Evolutionary conservation across 2,113 vertebrate species (phyloP), one percentile per base, ranked within the genome.

Genomic region (Cyprinodon brontotheroides): DNA sequence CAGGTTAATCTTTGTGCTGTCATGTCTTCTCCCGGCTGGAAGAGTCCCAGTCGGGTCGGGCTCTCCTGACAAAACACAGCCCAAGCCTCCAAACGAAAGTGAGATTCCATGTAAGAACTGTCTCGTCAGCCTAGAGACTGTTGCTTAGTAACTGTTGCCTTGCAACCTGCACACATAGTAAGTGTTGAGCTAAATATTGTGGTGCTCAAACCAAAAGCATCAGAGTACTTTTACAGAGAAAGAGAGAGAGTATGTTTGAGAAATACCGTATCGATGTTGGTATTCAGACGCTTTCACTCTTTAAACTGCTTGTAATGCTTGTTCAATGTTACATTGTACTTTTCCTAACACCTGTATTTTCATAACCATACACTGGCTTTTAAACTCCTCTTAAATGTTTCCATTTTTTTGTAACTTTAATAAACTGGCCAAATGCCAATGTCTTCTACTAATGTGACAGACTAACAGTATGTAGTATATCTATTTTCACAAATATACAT

Each of bases 41-140:
- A 95, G 93, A 95, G 94, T 91, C 85, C n/a, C 92, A 82, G 93
- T 93, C 90, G 93, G 92, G 86, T 89, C 93, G 68, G 93, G 87
- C 81, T 80, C 92, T 78, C 89, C 92, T 84, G 95, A 95, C 66
- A 94, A 93, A 88, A 96, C 90, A 91, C 96, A 95, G 92, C 92
- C 92, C 93, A 96, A 95, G 93, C 90, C n/a, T n/a, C 93, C 92
- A 98, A 97, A 91, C 95, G 94, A n/a, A n/a, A 53, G 96, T 97
- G 93, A 96, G 82, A 96, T 97, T 97, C 96, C 89, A 89, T 97
- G 97, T 98, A 96, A 95, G 97, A n/a, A 93, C 77, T 89, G 89
- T 90, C 89, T 78, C n/a, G 81, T 89, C 81, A n/a, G 83, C 90
- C 89, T 87, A 85, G 87, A 91, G 83, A 91, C 90, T 84, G 92